Percentiles rank a stretch among this genome's conserved stretches.
phyloP scores from a whole-genome alignment of 2,113 vertebrate genomes.

The Pongo pygmaeus region DNA sequence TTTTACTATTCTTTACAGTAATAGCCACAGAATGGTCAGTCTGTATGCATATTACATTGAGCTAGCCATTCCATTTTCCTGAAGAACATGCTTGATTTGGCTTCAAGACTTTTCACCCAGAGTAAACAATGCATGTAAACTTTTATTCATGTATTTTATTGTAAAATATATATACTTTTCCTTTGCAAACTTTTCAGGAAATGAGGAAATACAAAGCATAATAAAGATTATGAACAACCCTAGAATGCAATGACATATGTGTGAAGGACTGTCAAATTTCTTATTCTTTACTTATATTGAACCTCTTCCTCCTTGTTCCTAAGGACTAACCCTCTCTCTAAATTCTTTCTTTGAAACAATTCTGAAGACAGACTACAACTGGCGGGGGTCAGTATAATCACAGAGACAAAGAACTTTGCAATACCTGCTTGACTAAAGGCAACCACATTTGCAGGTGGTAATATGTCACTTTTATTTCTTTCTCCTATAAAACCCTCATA shows the following conservation, averaged over 20 bases:
- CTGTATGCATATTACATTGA: not conserved
- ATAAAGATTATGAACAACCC: not conserved
- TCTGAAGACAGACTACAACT: not conserved
- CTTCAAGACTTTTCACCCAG: not conserved
- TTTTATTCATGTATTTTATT: not conserved
- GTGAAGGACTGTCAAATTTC: not conserved
- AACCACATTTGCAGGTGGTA: not conserved
- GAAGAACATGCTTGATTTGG: not conserved
- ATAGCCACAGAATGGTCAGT: not conserved
- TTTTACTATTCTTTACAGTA: not conserved
- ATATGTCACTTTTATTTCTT: not conserved
- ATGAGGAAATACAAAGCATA: not conserved
- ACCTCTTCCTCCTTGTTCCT: not conserved
- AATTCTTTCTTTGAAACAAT: not conserved
- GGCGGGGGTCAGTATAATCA: not conserved
- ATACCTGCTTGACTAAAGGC: not conserved
- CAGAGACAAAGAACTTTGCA: not conserved
- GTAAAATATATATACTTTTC: not conserved
- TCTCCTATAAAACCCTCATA: not conserved
- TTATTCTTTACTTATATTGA: not conserved
- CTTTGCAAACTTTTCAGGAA: not conserved
- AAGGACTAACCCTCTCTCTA: not conserved
- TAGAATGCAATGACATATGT: not conserved
- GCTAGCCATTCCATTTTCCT: not conserved
- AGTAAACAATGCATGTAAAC: not conserved